Base-by-base conservation (phyloP, 2,797 vertebrate genomes). In the Manis crassicaudata region DNA sequence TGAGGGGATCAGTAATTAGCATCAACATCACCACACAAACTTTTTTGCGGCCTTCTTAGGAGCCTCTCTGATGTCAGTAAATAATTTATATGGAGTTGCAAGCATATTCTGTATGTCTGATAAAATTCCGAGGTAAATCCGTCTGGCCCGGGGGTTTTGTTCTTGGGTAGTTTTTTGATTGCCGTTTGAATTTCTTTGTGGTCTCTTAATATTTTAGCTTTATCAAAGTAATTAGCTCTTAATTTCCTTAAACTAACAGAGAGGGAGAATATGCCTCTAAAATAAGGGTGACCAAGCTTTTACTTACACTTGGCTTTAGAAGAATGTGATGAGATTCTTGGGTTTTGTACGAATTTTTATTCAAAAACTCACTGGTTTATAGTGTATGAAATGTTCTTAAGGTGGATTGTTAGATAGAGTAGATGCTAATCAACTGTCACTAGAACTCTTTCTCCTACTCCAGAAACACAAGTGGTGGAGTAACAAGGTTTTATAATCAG, bases 31-130 rank as follows among this genome's bases (percentile, higher is more conserved):
- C 89, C 95, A 81, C 77, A 37, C 65, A 90, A 92, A 95, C 81
- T 96, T 97, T 67, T 89, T 77, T 86, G 82, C 20, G 70, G 84
- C 96, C 82, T 96, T 5, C 76, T 58, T 89, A 62, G 83, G 77
- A 95, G 50, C 46, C 7, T 86, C 0, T 67, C 12, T 84, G 60
- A 25, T 81, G 65, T 40, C 56, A 90, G 68, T 92, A 73, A 94
- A 88, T 92, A 81, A 84, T 93, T 76, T 84, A 68, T 63, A 5
- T 46, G 80, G 35, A 77, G 63, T 79, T 80, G 52, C 32, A 76
- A 83, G 70, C 35, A n/a, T 35, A 35, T 35, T 35, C 35, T 35
- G 35, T 35, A 35, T 35, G 35, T 35, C 35, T 35, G 35, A 35
- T 35, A 35, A 35, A 35, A 35, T 35, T 35, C 35, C 35, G 35